A percentile compares a stretch with the other conserved stretches of the same genome.
Evolutionary conservation across 2,888 invertebrate genomes (phyloP).

Genomic region (Hyles lineata): DNA sequence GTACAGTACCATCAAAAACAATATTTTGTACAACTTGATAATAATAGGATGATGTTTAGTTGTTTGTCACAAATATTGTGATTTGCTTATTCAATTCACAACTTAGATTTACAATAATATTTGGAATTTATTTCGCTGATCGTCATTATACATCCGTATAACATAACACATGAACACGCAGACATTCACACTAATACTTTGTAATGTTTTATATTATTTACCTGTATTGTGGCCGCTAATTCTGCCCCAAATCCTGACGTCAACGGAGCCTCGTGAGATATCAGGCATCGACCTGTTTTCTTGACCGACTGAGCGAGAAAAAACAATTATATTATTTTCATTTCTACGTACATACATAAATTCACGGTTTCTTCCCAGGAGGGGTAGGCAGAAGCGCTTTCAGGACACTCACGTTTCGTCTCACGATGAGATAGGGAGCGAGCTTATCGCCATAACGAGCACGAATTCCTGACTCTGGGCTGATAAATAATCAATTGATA

Average conservation of each 20-base stretch:
- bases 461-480: no score
- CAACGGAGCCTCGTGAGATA: constrained; percentile 98
- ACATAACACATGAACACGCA: neutral
- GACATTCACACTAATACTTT: neutral
- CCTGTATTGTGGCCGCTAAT: constrained; percentile 96
- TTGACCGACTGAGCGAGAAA: constrained; percentile 91
- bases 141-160: no score
- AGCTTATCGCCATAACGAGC: no score
- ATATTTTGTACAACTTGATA: neutral
- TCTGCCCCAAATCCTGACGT: constrained; percentile 98
- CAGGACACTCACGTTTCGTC: no score
- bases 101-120: neutral
- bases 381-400: no score
- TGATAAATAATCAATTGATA: no score
- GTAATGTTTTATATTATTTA: no score
- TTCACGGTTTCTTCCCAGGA: no score
- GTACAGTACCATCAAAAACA: neutral
- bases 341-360: no score
- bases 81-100: neutral
- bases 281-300: constrained; percentile 96
- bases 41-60: neutral
- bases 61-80: no score
- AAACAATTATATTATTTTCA: neutral
- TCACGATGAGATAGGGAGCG: no score
- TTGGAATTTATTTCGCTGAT: neutral